Evolutionary conservation across 53 echinoderm and acorn worm genomes (phyloP).

Genomic region (Arbacia lixula): DNA sequence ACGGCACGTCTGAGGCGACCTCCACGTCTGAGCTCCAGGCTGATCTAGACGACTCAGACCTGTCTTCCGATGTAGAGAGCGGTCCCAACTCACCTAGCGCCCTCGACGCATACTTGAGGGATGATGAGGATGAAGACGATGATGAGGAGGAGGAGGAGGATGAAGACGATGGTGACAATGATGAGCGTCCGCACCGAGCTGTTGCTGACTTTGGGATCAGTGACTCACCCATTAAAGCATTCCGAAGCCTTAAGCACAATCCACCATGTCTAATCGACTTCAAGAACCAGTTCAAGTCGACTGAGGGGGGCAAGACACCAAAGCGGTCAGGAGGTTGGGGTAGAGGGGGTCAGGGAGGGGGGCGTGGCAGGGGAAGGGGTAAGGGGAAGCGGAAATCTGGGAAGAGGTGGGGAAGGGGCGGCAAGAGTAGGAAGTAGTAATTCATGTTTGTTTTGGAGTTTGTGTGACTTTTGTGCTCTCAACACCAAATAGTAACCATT

Average conservation of each 20-base stretch:
- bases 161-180: conserved; percentile 21
- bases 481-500: background rate
- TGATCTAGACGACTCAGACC: background rate
- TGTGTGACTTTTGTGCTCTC: background rate
- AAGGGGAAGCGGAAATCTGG: conserved; percentile 30
- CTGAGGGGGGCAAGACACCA: conserved; percentile 34
- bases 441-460: too few relatives aligned
- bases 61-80: conserved; percentile 25
- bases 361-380: conserved; percentile 3
- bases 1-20: background rate
- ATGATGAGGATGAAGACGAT: conserved; percentile 40
- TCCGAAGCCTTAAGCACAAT: conserved; percentile 31
- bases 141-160: conserved; percentile 41
- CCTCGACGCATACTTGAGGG: conserved; percentile 20
- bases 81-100: conserved; percentile 50
- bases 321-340: background rate
- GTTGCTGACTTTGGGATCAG: conserved; percentile 40
- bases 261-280: conserved; percentile 73
- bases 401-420: conserved; percentile 22
- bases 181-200: conserved; percentile 36
- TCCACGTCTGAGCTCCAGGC: background rate
- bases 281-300: conserved; percentile 85
- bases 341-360: background rate
- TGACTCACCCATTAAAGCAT: conserved; percentile 79
- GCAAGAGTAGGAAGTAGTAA: conserved; percentile 5